Percentiles rank a stretch among this genome's conserved stretches.
These are phyloP conservation scores for Peromyscus leucopus DNA, from an alignment of 2,113 vertebrate genomes.

Conservation along the genomic window DNA sequence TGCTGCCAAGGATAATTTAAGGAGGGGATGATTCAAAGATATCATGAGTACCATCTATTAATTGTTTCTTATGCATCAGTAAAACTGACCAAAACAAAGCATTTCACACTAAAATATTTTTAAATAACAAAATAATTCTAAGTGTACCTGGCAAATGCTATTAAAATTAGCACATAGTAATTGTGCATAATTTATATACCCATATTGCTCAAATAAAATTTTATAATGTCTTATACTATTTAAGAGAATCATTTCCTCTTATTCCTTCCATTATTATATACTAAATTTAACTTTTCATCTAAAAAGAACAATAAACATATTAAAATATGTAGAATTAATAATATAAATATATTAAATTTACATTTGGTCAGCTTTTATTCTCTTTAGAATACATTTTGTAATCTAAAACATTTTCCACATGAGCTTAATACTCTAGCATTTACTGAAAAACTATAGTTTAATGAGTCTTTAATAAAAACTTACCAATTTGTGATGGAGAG, in stretches of 20 bases:
- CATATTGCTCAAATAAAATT: neutral
- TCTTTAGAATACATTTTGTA: neutral
- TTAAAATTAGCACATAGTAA: neutral
- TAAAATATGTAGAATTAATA: neutral
- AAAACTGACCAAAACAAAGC: neutral
- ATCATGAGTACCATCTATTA: neutral
- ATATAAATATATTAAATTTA: too few relatives aligned
- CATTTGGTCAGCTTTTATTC: neutral
- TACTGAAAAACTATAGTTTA: neutral
- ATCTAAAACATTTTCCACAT: slow-evolving; percentile 6
- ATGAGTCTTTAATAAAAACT: slow-evolving; percentile 23
- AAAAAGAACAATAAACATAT: neutral
- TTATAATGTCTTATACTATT: neutral
- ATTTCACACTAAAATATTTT: neutral
- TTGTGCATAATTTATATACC: neutral
- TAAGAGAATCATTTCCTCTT: neutral
- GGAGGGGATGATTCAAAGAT: neutral
- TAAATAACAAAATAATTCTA: neutral
- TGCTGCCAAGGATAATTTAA: slow-evolving; percentile 41
- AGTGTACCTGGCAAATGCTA: neutral
- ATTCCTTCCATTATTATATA: neutral
- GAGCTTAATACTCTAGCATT: neutral
- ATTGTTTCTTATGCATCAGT: neutral
- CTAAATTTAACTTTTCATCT: slow-evolving; percentile 12
- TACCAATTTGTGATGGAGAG: neutral